Evolutionary conservation across 2,888 invertebrate genomes (phyloP).

Genomic region (Apamea monoglypha): DNA sequence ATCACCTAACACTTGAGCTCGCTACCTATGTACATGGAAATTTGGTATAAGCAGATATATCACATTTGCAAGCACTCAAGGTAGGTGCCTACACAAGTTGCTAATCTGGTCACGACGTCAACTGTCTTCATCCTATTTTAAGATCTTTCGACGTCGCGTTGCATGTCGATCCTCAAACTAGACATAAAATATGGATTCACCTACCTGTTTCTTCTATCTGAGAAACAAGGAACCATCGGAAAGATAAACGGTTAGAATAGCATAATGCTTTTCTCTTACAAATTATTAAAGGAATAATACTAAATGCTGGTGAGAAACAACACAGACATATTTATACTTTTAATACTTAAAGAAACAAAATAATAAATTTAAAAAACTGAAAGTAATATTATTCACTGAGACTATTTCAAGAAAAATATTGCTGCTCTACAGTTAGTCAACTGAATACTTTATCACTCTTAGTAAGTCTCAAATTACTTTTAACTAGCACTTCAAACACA

Average conservation of each 20-base stretch:
- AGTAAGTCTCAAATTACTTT: constrained; percentile 43
- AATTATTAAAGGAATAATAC: not conserved
- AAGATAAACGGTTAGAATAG: not conserved
- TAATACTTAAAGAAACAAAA: not conserved
- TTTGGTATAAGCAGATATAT: constrained; percentile 7
- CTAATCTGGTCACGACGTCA: constrained; percentile 36
- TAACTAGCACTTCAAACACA: constrained; percentile 42
- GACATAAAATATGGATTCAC: not conserved
- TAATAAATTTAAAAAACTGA: constrained; percentile 18
- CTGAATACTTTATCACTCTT: constrained; percentile 34
- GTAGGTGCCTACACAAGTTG: constrained; percentile 13
- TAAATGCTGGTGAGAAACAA: not conserved
- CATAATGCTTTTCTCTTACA: not conserved
- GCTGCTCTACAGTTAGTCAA: constrained; percentile 13
- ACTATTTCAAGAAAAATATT: constrained; percentile 27
- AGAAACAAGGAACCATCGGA: not conserved
- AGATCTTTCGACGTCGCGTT: not conserved
- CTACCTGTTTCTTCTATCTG: not conserved
- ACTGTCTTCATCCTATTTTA: constrained; percentile 26
- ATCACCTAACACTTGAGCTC: constrained; percentile 5
- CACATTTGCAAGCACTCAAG: constrained; percentile 12
- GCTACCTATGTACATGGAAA: not conserved
- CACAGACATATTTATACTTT: not conserved
- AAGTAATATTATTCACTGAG: constrained; percentile 18
- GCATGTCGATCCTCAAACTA: not conserved